Conservation (phyloP, 2,797 vertebrate genomes). For the Morelia viridis region DNA sequence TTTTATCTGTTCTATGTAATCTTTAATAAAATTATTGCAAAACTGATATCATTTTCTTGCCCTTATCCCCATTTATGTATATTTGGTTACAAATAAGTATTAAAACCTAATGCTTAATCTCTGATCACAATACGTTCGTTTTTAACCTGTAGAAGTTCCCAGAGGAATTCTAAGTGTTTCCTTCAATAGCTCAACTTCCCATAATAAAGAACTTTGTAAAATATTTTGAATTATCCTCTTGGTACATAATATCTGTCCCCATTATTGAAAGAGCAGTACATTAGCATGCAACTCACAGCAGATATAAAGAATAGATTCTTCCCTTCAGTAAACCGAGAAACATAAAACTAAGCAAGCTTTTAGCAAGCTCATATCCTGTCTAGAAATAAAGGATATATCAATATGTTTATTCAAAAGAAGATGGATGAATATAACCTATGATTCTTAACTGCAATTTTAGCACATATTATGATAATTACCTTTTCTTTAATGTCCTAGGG, state of each 20-base stretch:
- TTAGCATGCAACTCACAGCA: background rate
- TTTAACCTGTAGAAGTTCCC: background rate
- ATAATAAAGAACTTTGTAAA: background rate
- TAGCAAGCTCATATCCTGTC: background rate
- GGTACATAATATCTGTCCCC: background rate
- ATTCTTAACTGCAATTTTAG: background rate
- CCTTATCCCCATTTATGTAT: background rate
- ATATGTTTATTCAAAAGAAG: background rate
- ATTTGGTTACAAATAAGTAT: background rate
- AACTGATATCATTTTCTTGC: background rate
- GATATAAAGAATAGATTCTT: background rate
- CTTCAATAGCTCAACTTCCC: background rate
- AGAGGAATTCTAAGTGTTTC: background rate
- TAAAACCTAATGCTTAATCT: background rate
- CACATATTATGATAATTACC: background rate
- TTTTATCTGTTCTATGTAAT: no score
- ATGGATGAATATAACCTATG: background rate
- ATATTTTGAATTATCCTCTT: background rate
- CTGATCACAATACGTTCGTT: background rate
- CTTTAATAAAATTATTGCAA: no score
- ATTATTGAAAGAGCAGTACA: background rate
- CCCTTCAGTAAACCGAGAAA: background rate
- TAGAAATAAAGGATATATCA: background rate
- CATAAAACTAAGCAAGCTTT: background rate
- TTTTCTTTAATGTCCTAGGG: background rate